Evolutionary conservation across 2,113 vertebrate genomes (phyloP).

Genomic region (Pedetes capensis): DNA sequence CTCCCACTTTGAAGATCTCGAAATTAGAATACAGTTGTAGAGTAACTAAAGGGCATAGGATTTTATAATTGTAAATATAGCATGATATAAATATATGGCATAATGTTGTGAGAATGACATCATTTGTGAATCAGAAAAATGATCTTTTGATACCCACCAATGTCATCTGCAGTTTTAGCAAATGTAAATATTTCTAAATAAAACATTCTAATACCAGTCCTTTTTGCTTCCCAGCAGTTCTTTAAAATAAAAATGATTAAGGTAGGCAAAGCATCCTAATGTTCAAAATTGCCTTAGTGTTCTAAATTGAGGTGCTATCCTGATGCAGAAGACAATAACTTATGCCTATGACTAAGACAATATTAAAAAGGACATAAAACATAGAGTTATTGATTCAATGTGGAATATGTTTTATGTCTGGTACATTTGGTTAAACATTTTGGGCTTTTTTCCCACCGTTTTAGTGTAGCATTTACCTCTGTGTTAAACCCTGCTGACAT

Average conservation of each 20-base stretch:
- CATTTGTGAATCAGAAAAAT: neutral
- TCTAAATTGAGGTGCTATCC: neutral
- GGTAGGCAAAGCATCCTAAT: neutral
- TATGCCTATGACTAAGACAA: neutral
- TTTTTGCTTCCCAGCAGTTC: neutral
- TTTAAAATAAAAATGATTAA: neutral
- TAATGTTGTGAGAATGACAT: neutral
- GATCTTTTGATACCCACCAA: neutral
- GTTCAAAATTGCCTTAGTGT: neutral
- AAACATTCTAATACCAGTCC: neutral
- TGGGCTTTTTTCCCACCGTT: conserved; percentile 36
- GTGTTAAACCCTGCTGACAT: conserved; percentile 52
- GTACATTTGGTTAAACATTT: neutral
- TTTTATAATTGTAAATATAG: neutral
- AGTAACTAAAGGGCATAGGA: neutral
- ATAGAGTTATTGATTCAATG: neutral
- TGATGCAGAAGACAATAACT: neutral
- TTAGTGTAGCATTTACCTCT: neutral
- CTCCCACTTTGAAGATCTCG: neutral
- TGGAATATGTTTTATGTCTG: neutral
- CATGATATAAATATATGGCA: neutral
- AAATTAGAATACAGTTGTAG: neutral
- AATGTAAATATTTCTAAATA: neutral
- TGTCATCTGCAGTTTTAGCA: neutral
- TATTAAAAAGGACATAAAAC: neutral